Conservation (phyloP, 1,140 invertebrate species). For the Orchesella cincta region DNA sequence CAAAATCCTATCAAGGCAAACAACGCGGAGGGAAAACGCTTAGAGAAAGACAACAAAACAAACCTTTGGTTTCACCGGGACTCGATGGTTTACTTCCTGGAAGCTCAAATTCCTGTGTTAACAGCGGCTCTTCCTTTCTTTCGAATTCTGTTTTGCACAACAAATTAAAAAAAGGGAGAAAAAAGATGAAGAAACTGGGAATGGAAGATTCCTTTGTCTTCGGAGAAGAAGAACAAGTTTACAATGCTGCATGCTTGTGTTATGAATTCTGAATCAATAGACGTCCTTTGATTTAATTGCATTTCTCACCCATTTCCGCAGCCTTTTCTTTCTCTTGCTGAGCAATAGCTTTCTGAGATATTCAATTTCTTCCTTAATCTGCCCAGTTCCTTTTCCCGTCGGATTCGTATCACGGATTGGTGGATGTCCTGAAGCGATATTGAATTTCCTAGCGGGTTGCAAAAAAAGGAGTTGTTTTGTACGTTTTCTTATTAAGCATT, state of each 20-base stretch:
- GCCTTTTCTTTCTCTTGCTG: not conserved
- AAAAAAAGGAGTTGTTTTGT: not conserved
- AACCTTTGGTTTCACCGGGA: not conserved
- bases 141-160: too few relatives aligned
- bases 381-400: slow-evolving; percentile 35
- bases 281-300: too few relatives aligned
- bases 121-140: too few relatives aligned
- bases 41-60: too few relatives aligned
- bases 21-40: too few relatives aligned
- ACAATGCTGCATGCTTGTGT: too few relatives aligned
- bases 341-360: slow-evolving; percentile 28
- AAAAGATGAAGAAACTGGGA: too few relatives aligned
- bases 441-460: slow-evolving; percentile 25
- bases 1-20: too few relatives aligned
- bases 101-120: not conserved
- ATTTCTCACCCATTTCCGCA: slow-evolving; percentile 5
- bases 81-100: not conserved
- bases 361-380: slow-evolving; percentile 36
- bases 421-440: slow-evolving; percentile 38
- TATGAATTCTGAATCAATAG: too few relatives aligned
- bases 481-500: not conserved
- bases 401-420: slow-evolving; percentile 33
- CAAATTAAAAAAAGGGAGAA: too few relatives aligned
- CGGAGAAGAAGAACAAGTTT: too few relatives aligned
- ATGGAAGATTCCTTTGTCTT: too few relatives aligned